A percentile compares a stretch with the other conserved stretches of the same genome.
These are phyloP conservation scores for Arizona elegans DNA, from an alignment of 2,113 vertebrate genomes.

Conservation along the genomic window DNA sequence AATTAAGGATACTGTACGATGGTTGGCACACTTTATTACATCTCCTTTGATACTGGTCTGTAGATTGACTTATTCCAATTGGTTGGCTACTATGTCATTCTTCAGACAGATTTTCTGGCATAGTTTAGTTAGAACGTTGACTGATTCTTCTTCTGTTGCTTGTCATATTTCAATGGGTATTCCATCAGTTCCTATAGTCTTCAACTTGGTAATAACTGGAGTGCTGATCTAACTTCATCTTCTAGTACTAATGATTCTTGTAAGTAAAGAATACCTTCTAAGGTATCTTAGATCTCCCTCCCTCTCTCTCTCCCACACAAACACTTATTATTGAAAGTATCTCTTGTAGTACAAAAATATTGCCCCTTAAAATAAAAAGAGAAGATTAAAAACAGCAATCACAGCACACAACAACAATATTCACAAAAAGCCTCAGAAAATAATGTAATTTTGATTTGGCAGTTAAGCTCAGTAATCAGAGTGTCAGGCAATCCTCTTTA, in stretches of 20 bases:
- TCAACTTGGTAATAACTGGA: background rate
- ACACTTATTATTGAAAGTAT: background rate
- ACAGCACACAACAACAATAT: background rate
- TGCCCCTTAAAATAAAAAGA: background rate
- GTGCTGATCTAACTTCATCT: background rate
- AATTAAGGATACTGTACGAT: background rate
- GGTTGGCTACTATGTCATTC: background rate
- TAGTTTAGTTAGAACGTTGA: background rate
- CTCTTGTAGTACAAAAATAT: background rate
- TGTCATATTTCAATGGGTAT: background rate
- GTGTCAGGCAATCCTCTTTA: background rate
- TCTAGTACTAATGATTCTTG: background rate
- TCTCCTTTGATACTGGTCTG: background rate
- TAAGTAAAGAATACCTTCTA: background rate
- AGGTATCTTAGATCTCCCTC: background rate
- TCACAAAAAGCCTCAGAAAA: background rate
- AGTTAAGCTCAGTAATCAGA: background rate
- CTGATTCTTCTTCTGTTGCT: background rate
- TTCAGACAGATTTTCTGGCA: background rate
- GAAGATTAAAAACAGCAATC: background rate
- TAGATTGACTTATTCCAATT: background rate
- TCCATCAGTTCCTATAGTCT: background rate
- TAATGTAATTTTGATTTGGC: background rate
- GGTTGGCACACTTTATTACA: background rate
- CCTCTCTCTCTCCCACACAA: background rate